phyloP scores from a whole-genome alignment of 2,888 invertebrate genomes.

The Agrotis segetum region DNA sequence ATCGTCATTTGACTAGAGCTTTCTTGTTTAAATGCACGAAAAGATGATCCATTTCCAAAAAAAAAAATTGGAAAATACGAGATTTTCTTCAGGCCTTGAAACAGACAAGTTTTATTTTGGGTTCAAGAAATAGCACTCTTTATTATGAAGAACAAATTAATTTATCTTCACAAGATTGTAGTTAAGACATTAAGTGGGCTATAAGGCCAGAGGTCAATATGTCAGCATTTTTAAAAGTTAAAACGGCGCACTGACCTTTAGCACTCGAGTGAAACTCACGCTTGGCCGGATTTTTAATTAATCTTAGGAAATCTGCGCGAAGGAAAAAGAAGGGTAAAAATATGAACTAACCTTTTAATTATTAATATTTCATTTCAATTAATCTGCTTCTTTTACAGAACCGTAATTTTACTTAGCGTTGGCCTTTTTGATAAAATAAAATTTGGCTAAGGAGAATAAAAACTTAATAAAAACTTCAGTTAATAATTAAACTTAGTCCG shows the following conservation, averaged over 20 bases:
- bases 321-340: constrained; percentile 45
- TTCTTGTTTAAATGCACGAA: no score
- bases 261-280: constrained; percentile 31
- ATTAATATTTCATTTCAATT: constrained; percentile 51
- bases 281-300: constrained; percentile 61
- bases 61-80: no score
- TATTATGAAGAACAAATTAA: background rate
- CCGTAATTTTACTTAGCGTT: constrained; percentile 5
- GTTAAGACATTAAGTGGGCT: constrained; percentile 26
- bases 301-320: constrained; percentile 45
- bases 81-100: no score
- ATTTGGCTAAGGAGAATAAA: background rate
- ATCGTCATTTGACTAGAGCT: no score
- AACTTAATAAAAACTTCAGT: no score
- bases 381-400: constrained; percentile 17
- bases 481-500: background rate
- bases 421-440: background rate
- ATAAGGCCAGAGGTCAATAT: constrained; percentile 52
- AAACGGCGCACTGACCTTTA: constrained; percentile 54
- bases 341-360: constrained; percentile 26
- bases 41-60: no score
- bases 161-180: constrained; percentile 13
- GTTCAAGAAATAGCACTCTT: background rate
- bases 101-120: background rate
- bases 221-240: constrained; percentile 43